These are phyloP conservation scores for Cyprinella venusta DNA, from an alignment of 2,797 vertebrate genomes.

Conservation along the genomic window DNA sequence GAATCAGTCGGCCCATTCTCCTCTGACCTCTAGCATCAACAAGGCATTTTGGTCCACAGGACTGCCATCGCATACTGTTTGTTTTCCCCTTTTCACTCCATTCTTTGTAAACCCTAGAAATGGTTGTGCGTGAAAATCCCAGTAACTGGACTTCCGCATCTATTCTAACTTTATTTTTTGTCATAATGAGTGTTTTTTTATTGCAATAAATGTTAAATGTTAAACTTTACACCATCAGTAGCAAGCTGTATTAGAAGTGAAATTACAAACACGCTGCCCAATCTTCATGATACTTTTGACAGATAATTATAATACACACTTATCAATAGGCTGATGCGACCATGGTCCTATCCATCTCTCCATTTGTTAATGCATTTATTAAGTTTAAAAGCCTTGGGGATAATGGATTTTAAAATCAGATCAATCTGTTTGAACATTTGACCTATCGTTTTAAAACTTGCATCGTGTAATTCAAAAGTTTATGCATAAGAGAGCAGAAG, in stretches of 20 bases:
- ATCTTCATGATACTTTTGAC: no score
- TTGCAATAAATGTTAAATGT: background rate
- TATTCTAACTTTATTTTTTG: background rate
- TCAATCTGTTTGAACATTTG: constrained; percentile 33
- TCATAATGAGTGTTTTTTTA: background rate
- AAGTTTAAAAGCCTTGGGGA: background rate
- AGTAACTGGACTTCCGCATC: no score
- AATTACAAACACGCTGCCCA: background rate
- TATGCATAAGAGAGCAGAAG: background rate
- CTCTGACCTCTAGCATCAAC: no score
- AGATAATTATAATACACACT: background rate
- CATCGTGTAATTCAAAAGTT: background rate
- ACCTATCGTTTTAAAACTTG: constrained; percentile 18
- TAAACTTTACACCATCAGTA: background rate
- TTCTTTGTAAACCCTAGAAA: no score
- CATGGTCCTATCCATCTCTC: background rate
- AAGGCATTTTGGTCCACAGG: no score
- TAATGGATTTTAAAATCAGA: constrained; percentile 61
- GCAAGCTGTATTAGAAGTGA: background rate
- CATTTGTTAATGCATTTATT: background rate
- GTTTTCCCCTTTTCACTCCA: no score
- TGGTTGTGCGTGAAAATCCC: no score
- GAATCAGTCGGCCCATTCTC: no score
- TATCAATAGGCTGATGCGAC: background rate
- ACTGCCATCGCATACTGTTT: no score